A percentile compares a stretch with the other conserved stretches of the same genome.
Evolutionary conservation across 2,797 vertebrate species (phyloP).

Genomic region (Sebastes jordani): DNA sequence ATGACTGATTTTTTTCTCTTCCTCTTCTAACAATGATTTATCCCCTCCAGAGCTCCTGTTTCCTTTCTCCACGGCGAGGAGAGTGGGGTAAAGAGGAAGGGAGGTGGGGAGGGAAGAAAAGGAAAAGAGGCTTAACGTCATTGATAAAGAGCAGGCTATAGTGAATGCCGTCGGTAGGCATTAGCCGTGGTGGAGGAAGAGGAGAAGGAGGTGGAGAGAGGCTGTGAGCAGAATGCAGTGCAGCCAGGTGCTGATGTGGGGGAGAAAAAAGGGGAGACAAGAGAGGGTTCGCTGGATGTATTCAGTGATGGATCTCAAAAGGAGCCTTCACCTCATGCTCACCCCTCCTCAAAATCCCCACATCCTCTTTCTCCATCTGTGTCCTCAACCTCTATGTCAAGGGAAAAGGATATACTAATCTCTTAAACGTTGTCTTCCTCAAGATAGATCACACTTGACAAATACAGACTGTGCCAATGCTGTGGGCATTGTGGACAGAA

Average conservation of each 20-base stretch:
- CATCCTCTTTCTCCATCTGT: conserved; percentile 1
- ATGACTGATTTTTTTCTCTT: conserved; percentile 34
- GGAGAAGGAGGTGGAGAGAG: conserved; percentile 55
- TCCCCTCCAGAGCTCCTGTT: conserved; percentile 38
- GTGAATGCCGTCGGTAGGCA: conserved; percentile 50
- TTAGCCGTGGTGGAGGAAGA: conserved; percentile 57
- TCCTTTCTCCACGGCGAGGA: conserved; percentile 33
- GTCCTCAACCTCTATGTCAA: conserved; percentile 39
- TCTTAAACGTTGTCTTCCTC: background rate
- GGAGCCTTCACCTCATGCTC: conserved; percentile 70
- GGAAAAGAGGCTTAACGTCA: conserved; percentile 72
- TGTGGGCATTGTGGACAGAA: conserved; percentile 12
- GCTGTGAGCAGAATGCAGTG: conserved; percentile 65
- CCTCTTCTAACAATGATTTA: conserved; percentile 51
- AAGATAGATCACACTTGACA: conserved; percentile 23
- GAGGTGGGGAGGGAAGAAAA: background rate
- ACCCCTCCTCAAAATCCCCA: conserved; percentile 50
- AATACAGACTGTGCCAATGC: conserved; percentile 27
- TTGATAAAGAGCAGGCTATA: conserved; percentile 73
- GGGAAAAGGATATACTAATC: conserved; percentile 21
- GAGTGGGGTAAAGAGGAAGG: conserved; percentile 29
- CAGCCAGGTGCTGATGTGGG: conserved; percentile 70
- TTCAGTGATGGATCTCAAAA: conserved; percentile 64
- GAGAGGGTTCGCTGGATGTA: conserved; percentile 42
- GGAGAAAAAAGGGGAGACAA: conserved; percentile 8